phyloP scores from a whole-genome alignment of 2,888 invertebrate species.

The Ecliptopera silaceata region DNA sequence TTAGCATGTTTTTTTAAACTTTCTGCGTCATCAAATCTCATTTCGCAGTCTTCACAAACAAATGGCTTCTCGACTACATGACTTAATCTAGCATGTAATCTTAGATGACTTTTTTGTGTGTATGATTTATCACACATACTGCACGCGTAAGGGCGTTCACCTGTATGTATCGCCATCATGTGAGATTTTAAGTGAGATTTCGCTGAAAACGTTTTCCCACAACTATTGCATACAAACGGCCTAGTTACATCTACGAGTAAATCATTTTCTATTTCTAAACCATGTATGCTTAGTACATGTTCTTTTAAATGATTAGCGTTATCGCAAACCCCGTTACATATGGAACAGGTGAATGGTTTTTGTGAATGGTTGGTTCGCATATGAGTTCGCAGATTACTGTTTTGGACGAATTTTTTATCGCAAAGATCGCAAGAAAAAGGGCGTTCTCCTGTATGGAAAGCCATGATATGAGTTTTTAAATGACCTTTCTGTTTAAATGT shows the following conservation, averaged over 20 bases:
- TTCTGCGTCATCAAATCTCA: slow-evolving; percentile 13
- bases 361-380: background rate
- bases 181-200: slow-evolving; percentile 20
- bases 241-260: background rate
- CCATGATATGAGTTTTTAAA: slow-evolving; percentile 23
- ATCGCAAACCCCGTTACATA: background rate
- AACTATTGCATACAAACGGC: slow-evolving; percentile 8
- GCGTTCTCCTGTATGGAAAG: slow-evolving; percentile 9
- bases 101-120: slow-evolving; percentile 21
- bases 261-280: background rate
- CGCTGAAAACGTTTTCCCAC: slow-evolving; percentile 12
- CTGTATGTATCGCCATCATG: slow-evolving; percentile 21
- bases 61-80: slow-evolving; percentile 22
- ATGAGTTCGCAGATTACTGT: slow-evolving; percentile 14
- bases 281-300: slow-evolving; percentile 5
- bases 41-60: slow-evolving; percentile 14
- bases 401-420: slow-evolving; percentile 12
- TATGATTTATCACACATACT: slow-evolving; percentile 20
- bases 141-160: slow-evolving; percentile 18
- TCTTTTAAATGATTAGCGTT: slow-evolving; percentile 1
- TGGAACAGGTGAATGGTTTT: slow-evolving; percentile 3
- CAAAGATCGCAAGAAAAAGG: slow-evolving; percentile 8
- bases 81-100: slow-evolving; percentile 9
- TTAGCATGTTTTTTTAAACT: slow-evolving; percentile 11
- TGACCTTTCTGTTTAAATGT: slow-evolving; percentile 12